phyloP scores from a whole-genome alignment of 2,888 invertebrate species.

The Pristionchus japonicus region DNA sequence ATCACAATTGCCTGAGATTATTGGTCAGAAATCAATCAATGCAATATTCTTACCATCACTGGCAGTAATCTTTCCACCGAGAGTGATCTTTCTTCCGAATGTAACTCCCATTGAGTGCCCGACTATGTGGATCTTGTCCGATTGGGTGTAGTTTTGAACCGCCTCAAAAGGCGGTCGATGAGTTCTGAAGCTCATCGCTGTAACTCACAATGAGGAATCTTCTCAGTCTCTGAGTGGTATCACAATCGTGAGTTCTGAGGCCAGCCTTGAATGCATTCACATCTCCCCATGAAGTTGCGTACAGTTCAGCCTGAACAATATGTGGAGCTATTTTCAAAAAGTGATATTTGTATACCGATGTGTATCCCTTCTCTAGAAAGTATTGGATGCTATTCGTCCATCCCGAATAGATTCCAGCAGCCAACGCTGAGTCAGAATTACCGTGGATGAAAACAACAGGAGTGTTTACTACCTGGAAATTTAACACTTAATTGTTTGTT shows the following conservation, averaged over 20 bases:
- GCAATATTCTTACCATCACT: neutral
- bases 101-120: conserved; percentile 69
- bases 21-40: no score
- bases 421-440: conserved; percentile 62
- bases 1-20: conserved; percentile 54
- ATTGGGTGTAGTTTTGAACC: conserved; percentile 35
- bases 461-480: neutral
- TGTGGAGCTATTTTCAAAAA: no score
- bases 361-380: conserved; percentile 58
- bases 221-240: conserved; percentile 55
- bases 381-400: conserved; percentile 56
- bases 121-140: conserved; percentile 49
- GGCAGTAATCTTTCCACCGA: conserved; percentile 57
- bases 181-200: no score
- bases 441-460: conserved; percentile 63
- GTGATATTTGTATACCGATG: no score
- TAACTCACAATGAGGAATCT: conserved; percentile 62
- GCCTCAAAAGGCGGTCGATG: no score
- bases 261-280: conserved; percentile 52
- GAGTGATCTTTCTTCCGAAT: conserved; percentile 59
- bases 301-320: conserved; percentile 61
- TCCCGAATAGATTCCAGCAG: conserved; percentile 46
- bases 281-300: conserved; percentile 69
- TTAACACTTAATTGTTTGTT: neutral
- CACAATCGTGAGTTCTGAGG: conserved; percentile 63